Base-by-base conservation (phyloP, 2,113 vertebrate genomes). In the Thunnus maccoyii region DNA sequence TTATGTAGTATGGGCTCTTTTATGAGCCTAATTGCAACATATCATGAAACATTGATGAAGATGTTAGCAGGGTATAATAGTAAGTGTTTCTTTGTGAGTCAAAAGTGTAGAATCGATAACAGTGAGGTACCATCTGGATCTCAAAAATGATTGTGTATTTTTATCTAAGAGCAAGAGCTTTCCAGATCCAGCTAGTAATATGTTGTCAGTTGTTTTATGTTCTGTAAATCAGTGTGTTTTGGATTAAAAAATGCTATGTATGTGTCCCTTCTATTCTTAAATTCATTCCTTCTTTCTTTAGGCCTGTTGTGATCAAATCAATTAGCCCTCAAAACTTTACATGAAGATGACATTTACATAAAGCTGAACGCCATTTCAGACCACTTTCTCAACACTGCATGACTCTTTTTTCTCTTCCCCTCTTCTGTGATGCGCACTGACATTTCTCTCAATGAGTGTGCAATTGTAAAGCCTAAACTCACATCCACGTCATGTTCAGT, bases 41-140 rank as follows among this genome's bases (percentile, higher is more conserved):
- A 76, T 76, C 58, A 82, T 80, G 72, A 68, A 86, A 80, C 74
- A 84, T 76, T 83, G 66, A 87, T 86, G 47, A 86, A 60, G 67
- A 58, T 71, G 67, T 74, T 66, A 80, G 57, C 52, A 57, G 36
- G 46, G n/a, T 52, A 17, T n/a, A 65, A 84, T 41, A 71, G 20
- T 17, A 66, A 69, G 60, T 3, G 51, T 67, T 60, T 55, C 47
- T 69, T 27, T 69, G 46, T 60, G 48, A 67, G 69, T 68, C 14
- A 61, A 47, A 64, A 32, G 44, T 16, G 15, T 4, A 1, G 55
- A 57, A 62, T n/a, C n/a, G 25, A 57, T 52, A 65, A 48, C 13
- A 5, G 22, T 10, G 32, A 68, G 47, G 52, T 17, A 66, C 36
- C 64, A 71, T 76, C 51, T 63, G 51, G 27, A 66, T 60, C 47